Evolutionary conservation across 2,113 vertebrate species (phyloP).

Genomic region (Grallaria varia): DNA sequence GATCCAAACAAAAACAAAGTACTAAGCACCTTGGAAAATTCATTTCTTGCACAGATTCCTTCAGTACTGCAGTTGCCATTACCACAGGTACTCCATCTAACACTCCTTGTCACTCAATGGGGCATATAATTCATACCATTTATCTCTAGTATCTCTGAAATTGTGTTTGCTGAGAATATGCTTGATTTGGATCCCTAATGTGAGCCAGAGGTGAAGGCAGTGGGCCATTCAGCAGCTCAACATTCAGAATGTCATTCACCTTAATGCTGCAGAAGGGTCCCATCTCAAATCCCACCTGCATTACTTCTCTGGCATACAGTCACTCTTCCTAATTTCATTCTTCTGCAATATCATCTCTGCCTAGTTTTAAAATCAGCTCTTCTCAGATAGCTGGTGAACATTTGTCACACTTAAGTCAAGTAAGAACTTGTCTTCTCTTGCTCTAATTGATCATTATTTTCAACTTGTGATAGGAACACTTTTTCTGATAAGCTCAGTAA

Average conservation of each 20-base stretch:
- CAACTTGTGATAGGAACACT: not conserved
- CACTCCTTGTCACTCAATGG: not conserved
- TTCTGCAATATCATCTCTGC: not conserved
- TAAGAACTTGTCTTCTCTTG: not conserved
- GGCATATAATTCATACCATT: not conserved
- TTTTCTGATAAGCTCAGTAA: not conserved
- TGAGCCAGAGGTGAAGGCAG: not conserved
- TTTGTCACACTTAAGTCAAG: not conserved
- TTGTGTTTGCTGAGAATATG: not conserved
- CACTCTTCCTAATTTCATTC: not conserved
- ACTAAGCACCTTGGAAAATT: not conserved
- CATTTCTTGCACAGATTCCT: not conserved
- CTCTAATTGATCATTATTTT: not conserved
- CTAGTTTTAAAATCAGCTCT: not conserved
- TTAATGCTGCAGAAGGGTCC: not conserved
- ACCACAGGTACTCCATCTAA: not conserved
- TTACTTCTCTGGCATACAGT: rapidly evolving
- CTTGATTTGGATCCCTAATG: not conserved
- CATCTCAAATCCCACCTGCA: rapidly evolving
- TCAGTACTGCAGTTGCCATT: not conserved
- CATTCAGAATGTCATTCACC: not conserved
- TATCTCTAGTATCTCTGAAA: not conserved
- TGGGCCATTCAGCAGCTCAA: not conserved
- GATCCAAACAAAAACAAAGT: not conserved
- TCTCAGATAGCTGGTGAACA: not conserved